These are phyloP conservation scores for Idaea biselata DNA, from an alignment of 2,888 invertebrate species.

Conservation along the genomic window DNA sequence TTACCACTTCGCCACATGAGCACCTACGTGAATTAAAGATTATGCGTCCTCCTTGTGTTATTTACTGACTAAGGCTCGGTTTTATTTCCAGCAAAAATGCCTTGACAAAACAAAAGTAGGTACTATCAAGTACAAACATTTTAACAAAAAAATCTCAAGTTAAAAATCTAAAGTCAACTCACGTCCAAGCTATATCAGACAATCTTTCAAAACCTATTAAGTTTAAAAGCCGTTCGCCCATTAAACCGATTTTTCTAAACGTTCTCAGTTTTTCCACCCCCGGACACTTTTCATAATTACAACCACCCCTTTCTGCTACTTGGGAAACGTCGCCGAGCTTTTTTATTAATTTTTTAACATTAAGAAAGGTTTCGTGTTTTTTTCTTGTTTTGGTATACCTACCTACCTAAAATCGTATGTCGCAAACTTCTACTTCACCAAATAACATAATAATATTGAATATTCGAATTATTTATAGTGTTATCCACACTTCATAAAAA, in stretches of 20 bases:
- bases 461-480: too few species aligned
- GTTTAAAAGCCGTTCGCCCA: slow-evolving; percentile 72
- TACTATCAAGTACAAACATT: too few species aligned
- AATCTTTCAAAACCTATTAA: slow-evolving; percentile 76
- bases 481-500: too few species aligned
- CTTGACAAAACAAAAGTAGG: too few species aligned
- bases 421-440: too few species aligned
- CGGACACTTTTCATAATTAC: slow-evolving; percentile 79
- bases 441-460: too few species aligned
- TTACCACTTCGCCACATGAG: too few species aligned
- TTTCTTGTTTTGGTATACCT: not conserved
- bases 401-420: too few species aligned
- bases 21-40: too few species aligned
- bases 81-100: too few species aligned
- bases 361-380: slow-evolving; percentile 16
- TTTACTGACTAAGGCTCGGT: too few species aligned
- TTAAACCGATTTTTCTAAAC: slow-evolving; percentile 73
- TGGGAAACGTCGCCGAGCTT: slow-evolving; percentile 52
- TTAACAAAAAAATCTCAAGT: not conserved
- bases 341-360: slow-evolving; percentile 24
- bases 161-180: slow-evolving; percentile 16
- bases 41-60: too few species aligned
- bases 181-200: slow-evolving; percentile 38
- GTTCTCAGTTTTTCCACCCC: slow-evolving; percentile 65
- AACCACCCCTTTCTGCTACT: slow-evolving; percentile 43